Base-by-base conservation (phyloP, 2,797 vertebrate species). In the Garrulus glandarius region DNA sequence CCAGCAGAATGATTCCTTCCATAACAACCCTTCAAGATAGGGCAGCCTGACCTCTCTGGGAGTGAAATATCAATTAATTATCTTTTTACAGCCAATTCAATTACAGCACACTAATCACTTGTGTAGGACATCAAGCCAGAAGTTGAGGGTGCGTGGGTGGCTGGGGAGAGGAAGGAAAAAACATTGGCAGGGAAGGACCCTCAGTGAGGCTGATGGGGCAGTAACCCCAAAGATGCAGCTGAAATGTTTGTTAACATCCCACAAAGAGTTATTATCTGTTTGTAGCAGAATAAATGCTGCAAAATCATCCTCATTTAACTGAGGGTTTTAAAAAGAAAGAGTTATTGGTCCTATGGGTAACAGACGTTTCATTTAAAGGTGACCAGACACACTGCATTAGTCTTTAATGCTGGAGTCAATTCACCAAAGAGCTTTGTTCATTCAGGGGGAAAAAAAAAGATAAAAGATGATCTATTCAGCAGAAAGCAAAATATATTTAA, bases 21-120 rank as follows among this genome's bases (percentile, higher is more conserved):
- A 24, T 94, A 94, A 94, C 86, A 70, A 20, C 93, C 63, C 74
- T 11, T 84, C 93, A 93, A 92, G 96, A 96, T 26, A 91, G 96
- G 97, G 97, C 97, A 97, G 97, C 95, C 95, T 98, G 98, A 98
- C 98, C 98, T 98, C 98, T 96, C 96, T 29, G 79, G 81, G 94
- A 98, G 95, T 94, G 95, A 97, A 97, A 96, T 93, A 96, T 88
- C 97, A 92, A 97, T 98, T 98, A 98, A 98, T 98, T 98, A 98
- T 93, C 97, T 96, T 97, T 98, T 98, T 97, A 98, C 97, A 91
- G 97, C 97, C 95, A 65, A 89, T 97, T 96, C 98, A 97, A 98
- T 98, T 98, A 98, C 94, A 96, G 95, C 94, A 93, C 93, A 95
- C 97, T 97, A 98, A 97, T 98, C 98, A 98, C 96, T 98, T 97